Conservation (phyloP, 2,888 invertebrate genomes). For the Bruchidius siliquastri region DNA sequence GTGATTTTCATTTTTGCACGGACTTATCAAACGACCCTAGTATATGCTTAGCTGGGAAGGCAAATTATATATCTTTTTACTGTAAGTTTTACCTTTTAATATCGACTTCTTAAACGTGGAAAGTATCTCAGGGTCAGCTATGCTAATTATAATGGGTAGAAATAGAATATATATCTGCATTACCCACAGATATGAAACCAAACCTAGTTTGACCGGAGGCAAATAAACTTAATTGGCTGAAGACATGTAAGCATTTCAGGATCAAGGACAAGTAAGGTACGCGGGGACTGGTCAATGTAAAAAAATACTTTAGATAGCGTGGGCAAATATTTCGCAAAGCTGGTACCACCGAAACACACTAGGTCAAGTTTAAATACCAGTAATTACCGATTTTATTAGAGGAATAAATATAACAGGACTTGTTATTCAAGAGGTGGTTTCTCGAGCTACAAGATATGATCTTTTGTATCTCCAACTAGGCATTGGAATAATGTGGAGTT, state of each 20-base stretch:
- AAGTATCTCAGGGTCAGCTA: neutral
- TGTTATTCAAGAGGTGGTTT: neutral
- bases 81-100: neutral
- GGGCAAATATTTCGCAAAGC: neutral
- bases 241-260: neutral
- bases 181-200: neutral
- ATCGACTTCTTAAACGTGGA: neutral
- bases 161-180: neutral
- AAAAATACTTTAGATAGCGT: neutral
- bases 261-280: neutral
- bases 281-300: neutral
- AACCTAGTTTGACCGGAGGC: neutral
- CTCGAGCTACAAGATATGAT: neutral
- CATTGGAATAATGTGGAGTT: neutral
- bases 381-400: neutral
- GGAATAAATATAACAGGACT: neutral
- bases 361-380: neutral
- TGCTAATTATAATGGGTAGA: neutral
- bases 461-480: too few species aligned
- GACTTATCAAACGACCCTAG: too few species aligned
- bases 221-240: neutral
- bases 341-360: neutral
- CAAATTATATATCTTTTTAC: neutral
- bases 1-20: too few species aligned
- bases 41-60: neutral